A percentile compares a stretch with the other conserved stretches of the same genome.
Evolutionary conservation across 2,888 invertebrate species (phyloP).

Genomic region (Dioctria rufipes): DNA sequence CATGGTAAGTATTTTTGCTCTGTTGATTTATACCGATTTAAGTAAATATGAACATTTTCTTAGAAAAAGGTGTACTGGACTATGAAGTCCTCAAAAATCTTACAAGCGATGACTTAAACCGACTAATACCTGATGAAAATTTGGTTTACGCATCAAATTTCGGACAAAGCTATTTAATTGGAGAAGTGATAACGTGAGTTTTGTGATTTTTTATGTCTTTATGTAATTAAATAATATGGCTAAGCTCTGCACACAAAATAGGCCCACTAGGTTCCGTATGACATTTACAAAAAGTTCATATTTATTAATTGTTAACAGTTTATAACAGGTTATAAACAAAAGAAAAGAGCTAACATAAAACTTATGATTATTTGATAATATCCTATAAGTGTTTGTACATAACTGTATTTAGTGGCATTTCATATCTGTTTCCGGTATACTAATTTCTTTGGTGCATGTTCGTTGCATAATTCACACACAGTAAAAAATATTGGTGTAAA

Average conservation of each 20-base stretch:
- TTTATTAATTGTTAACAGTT: background rate
- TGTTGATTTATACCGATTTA: background rate
- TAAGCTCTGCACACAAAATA: background rate
- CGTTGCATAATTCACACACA: too few relatives aligned
- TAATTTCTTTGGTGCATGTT: too few relatives aligned
- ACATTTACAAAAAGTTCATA: background rate
- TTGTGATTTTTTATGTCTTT: background rate
- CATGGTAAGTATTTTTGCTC: constrained; percentile 2
- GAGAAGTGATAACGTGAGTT: background rate
- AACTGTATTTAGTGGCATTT: too few relatives aligned
- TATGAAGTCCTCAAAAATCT: constrained; percentile 20
- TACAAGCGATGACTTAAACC: constrained; percentile 11
- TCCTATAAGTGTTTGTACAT: too few relatives aligned
- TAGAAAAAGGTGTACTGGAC: constrained; percentile 14
- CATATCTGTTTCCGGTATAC: too few relatives aligned
- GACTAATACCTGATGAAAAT: constrained; percentile 20
- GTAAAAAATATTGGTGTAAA: too few relatives aligned
- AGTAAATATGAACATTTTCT: background rate
- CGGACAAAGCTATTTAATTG: constrained; percentile 26
- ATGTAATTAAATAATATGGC: background rate
- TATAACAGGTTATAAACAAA: too few relatives aligned
- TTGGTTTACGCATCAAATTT: constrained; percentile 24
- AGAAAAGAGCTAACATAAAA: too few relatives aligned
- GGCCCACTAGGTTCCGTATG: background rate
- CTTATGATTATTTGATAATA: too few relatives aligned